Evolutionary conservation across 2,888 invertebrate species (phyloP).

Genomic region (Catonia carolina): DNA sequence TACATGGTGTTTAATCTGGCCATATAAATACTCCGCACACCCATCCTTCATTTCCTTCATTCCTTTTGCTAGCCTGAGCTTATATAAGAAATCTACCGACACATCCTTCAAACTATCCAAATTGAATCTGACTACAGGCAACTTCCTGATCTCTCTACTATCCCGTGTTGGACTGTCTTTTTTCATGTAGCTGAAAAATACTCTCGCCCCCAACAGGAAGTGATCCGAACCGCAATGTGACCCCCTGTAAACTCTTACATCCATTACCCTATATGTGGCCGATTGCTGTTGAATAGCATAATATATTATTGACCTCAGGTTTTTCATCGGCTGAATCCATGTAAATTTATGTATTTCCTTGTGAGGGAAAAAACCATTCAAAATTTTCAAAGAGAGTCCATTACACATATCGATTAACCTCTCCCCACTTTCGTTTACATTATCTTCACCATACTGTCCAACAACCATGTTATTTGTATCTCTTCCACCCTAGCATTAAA

Average conservation of each 20-base stretch:
- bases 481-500: neutral
- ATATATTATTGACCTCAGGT: neutral
- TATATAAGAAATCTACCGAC: neutral
- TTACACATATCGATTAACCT: neutral
- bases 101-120: neutral
- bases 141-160: no score
- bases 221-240: neutral
- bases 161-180: no score
- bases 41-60: neutral
- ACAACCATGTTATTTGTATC: neutral
- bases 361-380: neutral
- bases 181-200: no score
- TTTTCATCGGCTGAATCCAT: neutral
- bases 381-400: neutral
- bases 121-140: neutral
- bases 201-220: neutral
- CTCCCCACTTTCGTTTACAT: neutral
- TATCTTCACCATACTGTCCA: neutral
- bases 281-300: neutral
- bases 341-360: neutral
- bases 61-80: neutral
- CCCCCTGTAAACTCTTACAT: neutral
- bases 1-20: neutral
- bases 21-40: neutral
- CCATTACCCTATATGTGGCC: neutral